phyloP scores from a whole-genome alignment of 1,140 invertebrate genomes.

The Coelopa frigida region DNA sequence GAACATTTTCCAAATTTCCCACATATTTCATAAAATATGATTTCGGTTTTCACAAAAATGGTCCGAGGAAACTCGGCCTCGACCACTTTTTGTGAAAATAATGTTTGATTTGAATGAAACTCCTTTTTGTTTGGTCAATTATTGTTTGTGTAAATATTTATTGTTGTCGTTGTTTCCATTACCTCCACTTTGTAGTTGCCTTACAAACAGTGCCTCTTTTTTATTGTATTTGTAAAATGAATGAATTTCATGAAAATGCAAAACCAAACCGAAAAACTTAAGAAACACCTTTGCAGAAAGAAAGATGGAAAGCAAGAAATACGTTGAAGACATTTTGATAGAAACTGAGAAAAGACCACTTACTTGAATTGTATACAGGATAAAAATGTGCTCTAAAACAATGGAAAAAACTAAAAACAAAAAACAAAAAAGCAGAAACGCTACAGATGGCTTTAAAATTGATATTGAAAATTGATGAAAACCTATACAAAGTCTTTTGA shows the following conservation, averaged over 20 bases:
- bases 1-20: conserved; percentile 4
- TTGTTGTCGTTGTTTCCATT: conserved; percentile 7
- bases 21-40: not conserved
- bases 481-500: not conserved
- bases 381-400: conserved; percentile 37
- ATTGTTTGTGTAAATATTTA: not conserved
- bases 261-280: conserved; percentile 6
- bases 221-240: conserved; percentile 21
- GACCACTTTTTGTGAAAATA: too few relatives aligned
- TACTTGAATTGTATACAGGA: conserved; percentile 26
- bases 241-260: conserved; percentile 13
- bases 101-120: not conserved
- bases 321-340: too few relatives aligned
- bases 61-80: not conserved
- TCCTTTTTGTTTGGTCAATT: not conserved
- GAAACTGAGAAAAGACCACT: not conserved
- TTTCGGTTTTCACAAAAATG: not conserved
- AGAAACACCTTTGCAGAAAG: conserved; percentile 9
- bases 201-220: conserved; percentile 46
- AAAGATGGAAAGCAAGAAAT: conserved; percentile 23
- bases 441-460: conserved; percentile 15
- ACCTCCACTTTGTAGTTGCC: conserved; percentile 46
- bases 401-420: conserved; percentile 26
- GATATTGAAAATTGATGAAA: conserved; percentile 1
- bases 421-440: conserved; percentile 15